These are phyloP conservation scores for Tenthredo livida DNA, from an alignment of 2,888 invertebrate genomes.

Conservation along the genomic window DNA sequence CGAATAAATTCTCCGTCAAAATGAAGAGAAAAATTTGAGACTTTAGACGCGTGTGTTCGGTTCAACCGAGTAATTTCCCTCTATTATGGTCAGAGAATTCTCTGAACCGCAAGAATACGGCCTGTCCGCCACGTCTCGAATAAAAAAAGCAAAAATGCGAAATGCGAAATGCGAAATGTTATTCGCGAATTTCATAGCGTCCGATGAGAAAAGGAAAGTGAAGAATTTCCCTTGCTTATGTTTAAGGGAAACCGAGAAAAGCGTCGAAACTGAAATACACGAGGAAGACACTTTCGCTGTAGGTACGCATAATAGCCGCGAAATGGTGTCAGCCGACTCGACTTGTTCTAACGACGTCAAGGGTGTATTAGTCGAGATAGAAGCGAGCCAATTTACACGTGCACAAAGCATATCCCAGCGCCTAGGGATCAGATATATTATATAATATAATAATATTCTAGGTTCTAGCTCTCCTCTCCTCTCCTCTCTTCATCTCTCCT, in stretches of 20 bases:
- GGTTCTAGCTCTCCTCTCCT: not conserved
- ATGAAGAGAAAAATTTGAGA: not conserved
- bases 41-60: no score
- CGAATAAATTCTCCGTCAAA: not conserved
- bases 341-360: not conserved
- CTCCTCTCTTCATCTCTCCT: not conserved
- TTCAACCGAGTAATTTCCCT: not conserved
- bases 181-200: not conserved
- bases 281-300: not conserved
- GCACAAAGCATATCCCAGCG: conserved; percentile 37
- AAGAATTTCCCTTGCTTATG: not conserved
- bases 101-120: not conserved
- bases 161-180: not conserved
- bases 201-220: not conserved
- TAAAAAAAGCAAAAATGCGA: not conserved
- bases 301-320: not conserved
- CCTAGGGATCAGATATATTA: conserved; percentile 20
- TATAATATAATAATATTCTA: conserved; percentile 28
- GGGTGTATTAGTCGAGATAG: conserved; percentile 29
- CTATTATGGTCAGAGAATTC: not conserved
- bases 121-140: not conserved
- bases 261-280: not conserved
- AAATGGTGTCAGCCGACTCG: not conserved
- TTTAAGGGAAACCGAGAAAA: not conserved
- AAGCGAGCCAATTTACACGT: conserved; percentile 42